Evolutionary conservation across 2,888 invertebrate genomes (phyloP).

Genomic region (Drosophila cracens): DNA sequence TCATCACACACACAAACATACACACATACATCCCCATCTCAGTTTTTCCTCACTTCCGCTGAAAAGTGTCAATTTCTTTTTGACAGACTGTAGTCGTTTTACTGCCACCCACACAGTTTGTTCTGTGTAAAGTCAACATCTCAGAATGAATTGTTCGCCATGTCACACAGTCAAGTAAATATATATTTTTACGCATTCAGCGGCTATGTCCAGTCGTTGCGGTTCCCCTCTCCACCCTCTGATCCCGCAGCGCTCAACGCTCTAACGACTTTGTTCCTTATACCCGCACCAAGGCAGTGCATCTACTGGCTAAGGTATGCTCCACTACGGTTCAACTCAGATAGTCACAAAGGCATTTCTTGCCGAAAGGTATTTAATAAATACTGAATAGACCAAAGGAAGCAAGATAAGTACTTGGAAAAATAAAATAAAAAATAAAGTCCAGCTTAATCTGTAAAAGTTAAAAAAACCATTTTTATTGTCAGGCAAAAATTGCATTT

Average conservation of each 20-base stretch:
- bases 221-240: not conserved
- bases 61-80: constrained; percentile 57
- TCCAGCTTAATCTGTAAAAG: not conserved
- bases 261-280: constrained; percentile 26
- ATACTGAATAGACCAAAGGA: not conserved
- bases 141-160: constrained; percentile 52
- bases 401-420: not conserved
- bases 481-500: not conserved
- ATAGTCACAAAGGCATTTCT: too few species aligned
- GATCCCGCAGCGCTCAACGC: constrained; percentile 9
- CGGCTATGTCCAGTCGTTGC: constrained; percentile 14
- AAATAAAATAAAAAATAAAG: too few species aligned
- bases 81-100: constrained; percentile 30
- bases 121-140: constrained; percentile 11
- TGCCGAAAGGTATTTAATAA: too few species aligned
- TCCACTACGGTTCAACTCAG: not conserved
- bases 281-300: constrained; percentile 1
- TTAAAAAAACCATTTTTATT: too few species aligned
- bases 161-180: constrained; percentile 55
- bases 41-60: constrained; percentile 18
- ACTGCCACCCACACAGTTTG: not conserved
- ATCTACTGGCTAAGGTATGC: constrained; percentile 9
- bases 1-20: constrained; percentile 23
- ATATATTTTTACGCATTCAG: constrained; percentile 48
- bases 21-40: not conserved